phyloP scores from a whole-genome alignment of 2,113 vertebrate genomes.

The Bos indicus region DNA sequence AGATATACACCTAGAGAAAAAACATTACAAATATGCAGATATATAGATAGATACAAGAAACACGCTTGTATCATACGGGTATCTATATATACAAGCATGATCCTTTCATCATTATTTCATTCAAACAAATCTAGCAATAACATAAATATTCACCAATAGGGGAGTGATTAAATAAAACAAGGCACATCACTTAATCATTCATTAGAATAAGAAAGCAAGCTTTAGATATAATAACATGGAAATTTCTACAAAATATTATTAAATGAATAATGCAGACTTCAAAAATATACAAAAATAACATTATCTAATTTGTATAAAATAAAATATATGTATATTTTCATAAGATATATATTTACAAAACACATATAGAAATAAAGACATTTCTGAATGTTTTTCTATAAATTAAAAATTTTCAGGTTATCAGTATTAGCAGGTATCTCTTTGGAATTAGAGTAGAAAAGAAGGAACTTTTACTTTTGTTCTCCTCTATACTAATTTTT shows the following conservation, averaged over 20 bases:
- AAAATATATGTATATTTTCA: background rate
- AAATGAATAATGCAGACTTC: constrained; percentile 27
- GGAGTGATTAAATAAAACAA: background rate
- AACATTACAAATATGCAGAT: background rate
- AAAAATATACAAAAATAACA: constrained; percentile 8
- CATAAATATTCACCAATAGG: background rate
- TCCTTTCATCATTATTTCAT: constrained; percentile 15
- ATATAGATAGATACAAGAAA: background rate
- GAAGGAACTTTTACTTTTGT: background rate
- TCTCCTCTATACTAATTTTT: background rate
- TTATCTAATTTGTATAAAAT: background rate
- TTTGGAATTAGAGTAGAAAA: constrained; percentile 13
- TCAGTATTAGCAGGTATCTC: background rate
- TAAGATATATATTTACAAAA: background rate
- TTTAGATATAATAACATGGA: constrained; percentile 19
- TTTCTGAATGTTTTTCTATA: background rate
- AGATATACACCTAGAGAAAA: background rate
- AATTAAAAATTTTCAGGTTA: constrained; percentile 12
- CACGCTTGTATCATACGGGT: background rate
- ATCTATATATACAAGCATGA: background rate
- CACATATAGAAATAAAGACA: constrained; percentile 7
- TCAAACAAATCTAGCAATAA: background rate
- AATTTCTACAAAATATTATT: constrained; percentile 13
- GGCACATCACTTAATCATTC: background rate
- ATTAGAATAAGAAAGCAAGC: constrained; percentile 9